Percentiles rank a stretch among this genome's conserved stretches.
Conservation (phyloP, 2,888 invertebrate species). For the Thalpophila matura region DNA sequence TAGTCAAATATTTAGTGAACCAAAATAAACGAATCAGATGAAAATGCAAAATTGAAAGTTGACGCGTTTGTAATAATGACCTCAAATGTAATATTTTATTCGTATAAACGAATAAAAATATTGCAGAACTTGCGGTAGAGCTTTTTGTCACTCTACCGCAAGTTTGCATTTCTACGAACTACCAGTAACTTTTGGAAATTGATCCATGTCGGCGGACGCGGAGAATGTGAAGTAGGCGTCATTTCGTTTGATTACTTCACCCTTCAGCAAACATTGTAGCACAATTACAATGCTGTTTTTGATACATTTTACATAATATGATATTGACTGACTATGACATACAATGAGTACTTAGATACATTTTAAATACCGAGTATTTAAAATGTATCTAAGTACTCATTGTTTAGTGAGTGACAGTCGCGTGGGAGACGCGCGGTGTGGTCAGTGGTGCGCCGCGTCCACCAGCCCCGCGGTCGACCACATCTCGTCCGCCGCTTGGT, state of each 20-base stretch:
- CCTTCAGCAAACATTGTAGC: not conserved
- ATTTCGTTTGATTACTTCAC: not conserved
- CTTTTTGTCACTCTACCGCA: too few species aligned
- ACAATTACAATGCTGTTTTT: slow-evolving; percentile 12
- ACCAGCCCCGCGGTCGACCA: not conserved
- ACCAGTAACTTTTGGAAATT: too few species aligned
- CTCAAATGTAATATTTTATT: not conserved
- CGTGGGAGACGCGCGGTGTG: slow-evolving; percentile 14
- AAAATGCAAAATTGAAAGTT: not conserved
- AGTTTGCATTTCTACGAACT: too few species aligned
- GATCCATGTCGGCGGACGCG: not conserved
- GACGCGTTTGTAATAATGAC: not conserved
- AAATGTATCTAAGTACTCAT: slow-evolving; percentile 15
- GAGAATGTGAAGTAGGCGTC: not conserved
- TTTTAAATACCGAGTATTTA: slow-evolving; percentile 10
- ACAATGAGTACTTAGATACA: too few species aligned
- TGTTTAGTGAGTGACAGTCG: slow-evolving; percentile 7
- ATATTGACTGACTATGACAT: too few species aligned
- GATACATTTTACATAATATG: too few species aligned
- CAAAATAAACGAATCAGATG: not conserved
- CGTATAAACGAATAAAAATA: too few species aligned
- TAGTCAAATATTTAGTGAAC: slow-evolving; percentile 7
- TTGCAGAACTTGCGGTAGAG: too few species aligned
- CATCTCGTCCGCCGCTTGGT: not conserved
- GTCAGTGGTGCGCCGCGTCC: slow-evolving; percentile 8